Evolutionary conservation across 2,113 vertebrate genomes (phyloP), one percentile per base, ranked within the genome.

Genomic region (Actenoides lindsayi): DNA sequence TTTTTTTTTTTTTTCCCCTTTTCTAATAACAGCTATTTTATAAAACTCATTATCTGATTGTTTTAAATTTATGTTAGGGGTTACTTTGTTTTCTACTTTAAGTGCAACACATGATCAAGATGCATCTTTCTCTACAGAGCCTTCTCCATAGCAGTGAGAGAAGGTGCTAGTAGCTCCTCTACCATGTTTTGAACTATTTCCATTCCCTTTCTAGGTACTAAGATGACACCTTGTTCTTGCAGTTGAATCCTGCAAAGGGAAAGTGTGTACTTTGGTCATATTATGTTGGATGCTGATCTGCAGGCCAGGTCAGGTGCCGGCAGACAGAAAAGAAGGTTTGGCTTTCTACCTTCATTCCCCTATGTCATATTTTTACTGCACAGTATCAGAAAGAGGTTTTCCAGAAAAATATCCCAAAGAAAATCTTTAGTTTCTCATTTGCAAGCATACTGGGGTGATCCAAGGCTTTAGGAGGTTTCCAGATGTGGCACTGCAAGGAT

Each of bases 201-300:
- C 24, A 19, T 48, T 69, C 39, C 25, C 7, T 51, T 69, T 69
- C 57, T 57, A 51, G 7, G 18, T 50, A 23, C 28, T 2, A 0
- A 53, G 23, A 21, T 41, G 42, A n/a, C 10, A 46, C 3, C 2
- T 41, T 20, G 10, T 27, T 48, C 56, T 86, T 51, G 44, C 53
- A 73, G 35, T 13, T 35, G 25, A 15, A 35, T 48, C 23, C n/a
- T n/a, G 1, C 8, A 11, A 69, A 9, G 8, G 4, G 2, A 35
- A 83, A 80, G 3, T 5, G 4, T 46, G 18, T 1, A 0, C 20
- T 37, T 57, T 65, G n/a, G 12, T 48, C 33, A 1, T 51, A 3
- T 33, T 69, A 31, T 20, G 7, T 35, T 44, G 63, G 33, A 10
- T 51, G n/a, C 18, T 6, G 56, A 37, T 28, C 28, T 44, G 33